Percentiles rank a stretch among this genome's conserved stretches.
These are phyloP conservation scores for Trichogramma dendrolimi DNA, from an alignment of 2,888 invertebrate genomes.

Conservation along the genomic window DNA sequence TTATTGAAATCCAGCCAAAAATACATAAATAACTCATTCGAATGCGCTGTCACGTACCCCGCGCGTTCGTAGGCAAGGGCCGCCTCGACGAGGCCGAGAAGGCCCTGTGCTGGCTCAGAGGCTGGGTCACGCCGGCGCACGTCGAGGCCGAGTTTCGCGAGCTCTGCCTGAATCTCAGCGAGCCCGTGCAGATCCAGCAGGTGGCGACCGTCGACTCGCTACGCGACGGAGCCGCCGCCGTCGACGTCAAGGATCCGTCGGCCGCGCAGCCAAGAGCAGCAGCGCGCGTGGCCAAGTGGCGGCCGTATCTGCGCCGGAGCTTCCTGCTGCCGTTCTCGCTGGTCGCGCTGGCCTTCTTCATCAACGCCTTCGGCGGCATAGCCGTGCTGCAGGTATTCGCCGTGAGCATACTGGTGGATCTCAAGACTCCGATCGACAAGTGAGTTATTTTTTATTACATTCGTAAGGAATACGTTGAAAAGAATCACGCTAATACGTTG, in stretches of 20 bases:
- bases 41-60: too few species aligned
- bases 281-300: constrained; percentile 36
- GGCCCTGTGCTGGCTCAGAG: constrained; percentile 72
- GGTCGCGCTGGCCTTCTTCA: constrained; percentile 65
- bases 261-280: constrained; percentile 15
- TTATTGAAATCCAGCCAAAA: too few species aligned
- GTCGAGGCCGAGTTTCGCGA: constrained; percentile 62
- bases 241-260: background rate
- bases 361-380: constrained; percentile 73
- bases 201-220: constrained; percentile 34
- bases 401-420: constrained; percentile 67
- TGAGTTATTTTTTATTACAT: background rate
- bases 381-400: constrained; percentile 71
- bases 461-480: background rate
- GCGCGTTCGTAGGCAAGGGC: constrained; percentile 52
- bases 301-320: constrained; percentile 57
- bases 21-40: too few species aligned
- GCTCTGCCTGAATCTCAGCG: constrained; percentile 52
- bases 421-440: constrained; percentile 71
- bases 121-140: constrained; percentile 65
- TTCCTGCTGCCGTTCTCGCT: constrained; percentile 68
- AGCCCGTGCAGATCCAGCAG: constrained; percentile 27
- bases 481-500: too few species aligned
- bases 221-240: background rate
- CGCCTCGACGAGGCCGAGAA: constrained; percentile 64